Percentiles rank a stretch among this genome's conserved stretches.
Conservation (phyloP, 2,888 invertebrate species). For the Dyspetes luteomarginatus region DNA sequence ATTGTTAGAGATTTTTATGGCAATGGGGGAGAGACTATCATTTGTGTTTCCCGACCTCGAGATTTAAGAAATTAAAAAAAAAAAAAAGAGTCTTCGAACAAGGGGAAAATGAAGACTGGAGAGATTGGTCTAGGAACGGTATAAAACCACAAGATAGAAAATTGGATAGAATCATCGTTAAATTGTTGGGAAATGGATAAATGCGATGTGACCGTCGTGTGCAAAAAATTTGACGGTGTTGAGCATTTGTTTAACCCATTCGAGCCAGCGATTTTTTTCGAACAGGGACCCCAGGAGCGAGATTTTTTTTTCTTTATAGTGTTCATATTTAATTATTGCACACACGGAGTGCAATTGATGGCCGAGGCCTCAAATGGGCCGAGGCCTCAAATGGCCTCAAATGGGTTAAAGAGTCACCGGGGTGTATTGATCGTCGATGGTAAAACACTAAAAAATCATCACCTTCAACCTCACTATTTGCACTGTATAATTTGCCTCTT, state of each 20-base stretch:
- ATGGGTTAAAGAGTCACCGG: conserved; percentile 1
- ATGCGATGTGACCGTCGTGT: conserved; percentile 3
- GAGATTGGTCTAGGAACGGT: not conserved
- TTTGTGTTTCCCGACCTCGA: not conserved
- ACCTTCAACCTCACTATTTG: conserved; percentile 15
- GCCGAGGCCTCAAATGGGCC: too few species aligned
- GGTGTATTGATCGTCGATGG: conserved; percentile 41
- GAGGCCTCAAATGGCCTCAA: too few species aligned
- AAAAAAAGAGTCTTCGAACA: too few species aligned
- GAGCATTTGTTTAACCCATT: too few species aligned
- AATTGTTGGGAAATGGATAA: not conserved
- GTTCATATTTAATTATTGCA: too few species aligned
- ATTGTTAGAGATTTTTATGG: not conserved
- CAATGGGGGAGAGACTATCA: not conserved
- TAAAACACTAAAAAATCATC: not conserved
- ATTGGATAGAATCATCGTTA: not conserved
- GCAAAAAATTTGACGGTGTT: conserved; percentile 4
- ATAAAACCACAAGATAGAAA: not conserved
- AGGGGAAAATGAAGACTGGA: not conserved
- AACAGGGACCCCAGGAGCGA: too few species aligned
- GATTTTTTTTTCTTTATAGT: too few species aligned
- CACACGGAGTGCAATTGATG: too few species aligned
- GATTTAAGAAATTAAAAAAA: too few species aligned
- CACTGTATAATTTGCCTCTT: conserved; percentile 11
- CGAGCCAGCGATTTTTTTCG: too few species aligned